These are phyloP conservation scores for Orycteropus afer DNA, from an alignment of 2,113 vertebrate genomes.

Conservation along the genomic window DNA sequence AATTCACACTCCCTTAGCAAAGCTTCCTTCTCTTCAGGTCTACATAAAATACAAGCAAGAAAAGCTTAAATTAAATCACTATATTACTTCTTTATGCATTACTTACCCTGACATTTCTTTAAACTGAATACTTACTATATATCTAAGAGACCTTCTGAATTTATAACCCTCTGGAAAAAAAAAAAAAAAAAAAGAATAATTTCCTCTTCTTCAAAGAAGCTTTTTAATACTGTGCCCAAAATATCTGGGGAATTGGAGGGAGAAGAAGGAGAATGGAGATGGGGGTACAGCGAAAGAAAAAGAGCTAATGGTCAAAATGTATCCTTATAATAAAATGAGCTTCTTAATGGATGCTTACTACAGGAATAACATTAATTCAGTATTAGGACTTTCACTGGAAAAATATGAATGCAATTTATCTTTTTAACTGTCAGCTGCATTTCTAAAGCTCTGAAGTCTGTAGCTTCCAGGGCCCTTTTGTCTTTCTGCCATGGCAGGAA, in stretches of 20 bases:
- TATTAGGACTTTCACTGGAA: slow-evolving; percentile 85
- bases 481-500: slow-evolving; percentile 88
- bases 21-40: neutral
- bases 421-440: slow-evolving; percentile 88
- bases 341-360: slow-evolving; percentile 86
- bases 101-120: slow-evolving; percentile 33
- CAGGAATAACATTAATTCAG: slow-evolving; percentile 85
- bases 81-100: slow-evolving; percentile 62
- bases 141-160: slow-evolving; percentile 49
- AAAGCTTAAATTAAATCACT: slow-evolving; percentile 47
- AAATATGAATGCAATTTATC: slow-evolving; percentile 87
- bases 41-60: slow-evolving; percentile 57
- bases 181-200: slow-evolving; percentile 29
- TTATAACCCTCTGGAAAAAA: slow-evolving; percentile 40
- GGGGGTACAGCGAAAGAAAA: slow-evolving; percentile 48
- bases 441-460: slow-evolving; percentile 87
- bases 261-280: slow-evolving; percentile 43
- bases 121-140: slow-evolving; percentile 39
- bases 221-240: slow-evolving; percentile 75
- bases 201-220: slow-evolving; percentile 65
- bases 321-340: slow-evolving; percentile 79
- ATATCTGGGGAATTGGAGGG: slow-evolving; percentile 70
- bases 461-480: slow-evolving; percentile 88
- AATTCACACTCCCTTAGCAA: slow-evolving; percentile 25
- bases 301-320: slow-evolving; percentile 82